A percentile compares a stretch with the other conserved stretches of the same genome.
Evolutionary conservation across 2,113 vertebrate genomes (phyloP).

Genomic region (Pterophyllum scalare): DNA sequence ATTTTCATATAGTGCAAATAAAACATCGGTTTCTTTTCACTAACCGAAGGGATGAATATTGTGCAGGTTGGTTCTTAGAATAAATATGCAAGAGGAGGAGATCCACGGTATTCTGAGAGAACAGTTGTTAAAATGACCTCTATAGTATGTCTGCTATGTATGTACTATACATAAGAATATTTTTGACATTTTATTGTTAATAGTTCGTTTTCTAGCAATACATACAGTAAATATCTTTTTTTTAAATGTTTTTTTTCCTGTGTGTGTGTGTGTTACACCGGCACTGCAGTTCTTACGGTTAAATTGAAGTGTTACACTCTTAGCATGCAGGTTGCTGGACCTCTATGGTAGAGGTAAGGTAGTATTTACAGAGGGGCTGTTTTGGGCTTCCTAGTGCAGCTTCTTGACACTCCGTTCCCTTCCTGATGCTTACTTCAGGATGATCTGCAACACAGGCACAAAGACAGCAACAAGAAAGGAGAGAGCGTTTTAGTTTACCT

Average conservation of each 20-base stretch:
- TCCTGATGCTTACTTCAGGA: constrained; percentile 94
- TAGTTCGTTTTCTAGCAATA: constrained; percentile 71
- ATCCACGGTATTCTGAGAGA: constrained; percentile 57
- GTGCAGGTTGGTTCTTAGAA: constrained; percentile 68
- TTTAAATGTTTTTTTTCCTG: background rate
- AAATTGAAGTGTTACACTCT: constrained; percentile 84
- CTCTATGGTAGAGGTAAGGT: constrained; percentile 92
- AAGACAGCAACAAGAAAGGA: background rate
- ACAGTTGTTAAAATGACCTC: constrained; percentile 73
- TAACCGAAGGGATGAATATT: constrained; percentile 63
- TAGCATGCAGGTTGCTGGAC: constrained; percentile 99
- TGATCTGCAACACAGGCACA: constrained; percentile 87
- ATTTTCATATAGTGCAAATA: constrained; percentile 67
- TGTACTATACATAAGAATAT: constrained; percentile 71
- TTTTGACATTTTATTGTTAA: constrained; percentile 70
- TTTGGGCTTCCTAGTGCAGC: constrained; percentile 91
- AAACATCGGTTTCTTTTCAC: constrained; percentile 31
- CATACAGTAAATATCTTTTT: constrained; percentile 68
- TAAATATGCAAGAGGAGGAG: constrained; percentile 65
- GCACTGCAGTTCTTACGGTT: constrained; percentile 76
- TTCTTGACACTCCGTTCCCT: constrained; percentile 89
- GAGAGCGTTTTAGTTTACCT: background rate
- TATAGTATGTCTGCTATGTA: constrained; percentile 67
- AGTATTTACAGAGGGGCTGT: constrained; percentile 97
- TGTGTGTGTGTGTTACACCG: constrained; percentile 68